Evolutionary conservation across 1,140 invertebrate genomes (phyloP).

Genomic region (Scaptodrosophila lebanonensis): DNA sequence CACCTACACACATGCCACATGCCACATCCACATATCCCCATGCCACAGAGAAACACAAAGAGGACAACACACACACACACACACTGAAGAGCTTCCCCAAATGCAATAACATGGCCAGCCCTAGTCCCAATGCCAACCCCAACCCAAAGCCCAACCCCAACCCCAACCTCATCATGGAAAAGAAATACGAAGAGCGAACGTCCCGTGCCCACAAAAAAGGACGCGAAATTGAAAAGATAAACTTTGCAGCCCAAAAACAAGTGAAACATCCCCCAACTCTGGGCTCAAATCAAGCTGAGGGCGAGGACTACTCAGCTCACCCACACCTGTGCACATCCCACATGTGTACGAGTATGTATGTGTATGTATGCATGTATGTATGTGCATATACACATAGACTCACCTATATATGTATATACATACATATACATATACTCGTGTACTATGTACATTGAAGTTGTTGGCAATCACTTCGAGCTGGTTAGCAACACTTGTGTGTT

Average conservation of each 20-base stretch:
- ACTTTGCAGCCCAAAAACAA: slow-evolving; percentile 60
- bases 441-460: no score
- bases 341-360: not conserved
- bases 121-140: not conserved
- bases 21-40: slow-evolving; percentile 42
- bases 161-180: slow-evolving; percentile 17
- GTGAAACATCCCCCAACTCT: no score
- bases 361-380: not conserved
- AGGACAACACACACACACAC: slow-evolving; percentile 16
- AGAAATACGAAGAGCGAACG: no score
- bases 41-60: no score
- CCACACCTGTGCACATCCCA: slow-evolving; percentile 1
- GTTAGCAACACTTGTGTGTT: no score
- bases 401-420: no score
- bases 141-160: slow-evolving; percentile 1
- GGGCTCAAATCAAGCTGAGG: slow-evolving; percentile 9
- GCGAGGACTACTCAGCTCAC: slow-evolving; percentile 8
- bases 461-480: no score
- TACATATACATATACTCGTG: no score
- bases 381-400: not conserved
- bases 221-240: slow-evolving; percentile 72
- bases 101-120: not conserved
- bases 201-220: slow-evolving; percentile 36
- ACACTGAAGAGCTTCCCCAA: slow-evolving; percentile 2
- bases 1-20: slow-evolving; percentile 64